phyloP scores from a whole-genome alignment of 2,113 vertebrate species.

The Odocoileus virginianus region DNA sequence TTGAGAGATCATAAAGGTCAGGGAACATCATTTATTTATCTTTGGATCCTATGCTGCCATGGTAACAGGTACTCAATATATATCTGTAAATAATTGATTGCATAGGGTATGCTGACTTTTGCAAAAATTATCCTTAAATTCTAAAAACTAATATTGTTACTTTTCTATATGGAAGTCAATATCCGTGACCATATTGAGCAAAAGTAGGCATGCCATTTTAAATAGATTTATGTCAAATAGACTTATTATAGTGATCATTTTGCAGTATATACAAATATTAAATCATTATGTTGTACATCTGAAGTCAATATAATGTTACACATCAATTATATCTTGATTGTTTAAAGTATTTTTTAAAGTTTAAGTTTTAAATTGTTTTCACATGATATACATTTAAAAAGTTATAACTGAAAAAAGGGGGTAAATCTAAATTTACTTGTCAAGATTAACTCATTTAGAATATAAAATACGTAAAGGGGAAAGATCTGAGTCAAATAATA shows the following conservation, averaged over 20 bases:
- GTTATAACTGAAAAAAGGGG: background rate
- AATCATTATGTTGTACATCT: background rate
- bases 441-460: background rate
- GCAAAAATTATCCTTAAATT: constrained; percentile 29
- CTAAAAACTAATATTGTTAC: background rate
- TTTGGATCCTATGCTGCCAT: background rate
- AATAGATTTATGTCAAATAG: background rate
- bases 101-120: background rate
- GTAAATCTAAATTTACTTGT: background rate
- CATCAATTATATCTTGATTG: background rate
- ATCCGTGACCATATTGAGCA: background rate
- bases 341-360: background rate
- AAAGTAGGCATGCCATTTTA: background rate
- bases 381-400: background rate
- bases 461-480: background rate
- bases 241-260: background rate
- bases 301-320: background rate
- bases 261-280: background rate
- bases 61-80: background rate
- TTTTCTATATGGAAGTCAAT: background rate
- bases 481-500: background rate
- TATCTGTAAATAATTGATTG: background rate
- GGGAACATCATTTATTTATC: background rate
- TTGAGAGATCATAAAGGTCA: background rate
- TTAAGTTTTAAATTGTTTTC: constrained; percentile 2